phyloP scores from a whole-genome alignment of 2,888 invertebrate species.

The Halictus ligatus region DNA sequence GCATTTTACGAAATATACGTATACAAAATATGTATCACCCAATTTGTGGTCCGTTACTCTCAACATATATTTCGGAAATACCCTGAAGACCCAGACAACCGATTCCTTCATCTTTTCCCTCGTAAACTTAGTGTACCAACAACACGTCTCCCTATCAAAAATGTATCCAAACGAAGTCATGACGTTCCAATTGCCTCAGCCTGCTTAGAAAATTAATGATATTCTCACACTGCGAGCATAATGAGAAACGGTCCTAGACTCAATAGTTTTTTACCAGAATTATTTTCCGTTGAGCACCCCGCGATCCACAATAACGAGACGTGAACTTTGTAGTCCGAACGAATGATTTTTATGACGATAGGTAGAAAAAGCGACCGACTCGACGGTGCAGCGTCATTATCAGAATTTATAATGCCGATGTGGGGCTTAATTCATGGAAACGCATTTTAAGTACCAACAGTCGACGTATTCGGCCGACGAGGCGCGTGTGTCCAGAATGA shows the following conservation, averaged over 20 bases:
- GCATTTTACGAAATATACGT: neutral
- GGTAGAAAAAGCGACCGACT: neutral
- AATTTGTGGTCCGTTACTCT: no score
- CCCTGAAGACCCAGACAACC: no score
- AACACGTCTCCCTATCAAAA: neutral
- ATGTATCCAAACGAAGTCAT: neutral
- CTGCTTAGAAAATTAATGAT: neutral
- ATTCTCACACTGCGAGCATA: neutral
- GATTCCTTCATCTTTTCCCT: no score
- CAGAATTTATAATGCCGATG: slow-evolving; percentile 57
- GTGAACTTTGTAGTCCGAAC: neutral
- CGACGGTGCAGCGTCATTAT: slow-evolving; percentile 50
- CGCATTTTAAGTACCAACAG: slow-evolving; percentile 64
- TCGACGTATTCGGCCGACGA: slow-evolving; percentile 4
- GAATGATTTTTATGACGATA: neutral
- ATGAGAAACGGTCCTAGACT: neutral
- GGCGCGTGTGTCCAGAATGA: slow-evolving; percentile 27
- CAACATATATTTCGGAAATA: no score
- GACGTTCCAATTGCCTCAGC: neutral
- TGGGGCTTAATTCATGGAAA: slow-evolving; percentile 64
- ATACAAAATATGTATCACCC: neutral
- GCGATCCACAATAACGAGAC: neutral
- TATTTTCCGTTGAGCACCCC: neutral
- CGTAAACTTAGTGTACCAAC: neutral
- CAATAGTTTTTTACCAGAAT: neutral